Percentiles rank a stretch among this genome's conserved stretches.
Evolutionary conservation across 2,113 vertebrate genomes (phyloP).

Genomic region (Labeo catla): DNA sequence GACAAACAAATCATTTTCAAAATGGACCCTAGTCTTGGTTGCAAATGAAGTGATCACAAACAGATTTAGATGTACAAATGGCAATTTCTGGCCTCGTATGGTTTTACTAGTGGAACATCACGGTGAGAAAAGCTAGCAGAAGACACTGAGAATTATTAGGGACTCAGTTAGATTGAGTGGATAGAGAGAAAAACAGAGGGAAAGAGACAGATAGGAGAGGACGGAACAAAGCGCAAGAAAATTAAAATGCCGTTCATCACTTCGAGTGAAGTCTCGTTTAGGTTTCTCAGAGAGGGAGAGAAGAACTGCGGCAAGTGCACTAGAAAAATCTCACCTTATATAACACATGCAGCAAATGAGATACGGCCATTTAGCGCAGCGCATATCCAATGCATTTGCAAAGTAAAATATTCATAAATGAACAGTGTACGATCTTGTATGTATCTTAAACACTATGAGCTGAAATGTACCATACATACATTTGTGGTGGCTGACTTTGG

Average conservation of each 20-base stretch:
- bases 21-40: not conserved
- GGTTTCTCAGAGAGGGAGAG: conserved; percentile 23
- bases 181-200: conserved; percentile 27
- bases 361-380: not conserved
- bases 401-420: not conserved
- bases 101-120: conserved; percentile 3
- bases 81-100: not conserved
- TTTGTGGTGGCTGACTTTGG: not conserved
- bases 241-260: conserved; percentile 48
- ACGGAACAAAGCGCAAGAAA: conserved; percentile 13
- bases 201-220: conserved; percentile 32
- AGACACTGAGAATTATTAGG: not conserved
- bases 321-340: conserved; percentile 21
- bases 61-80: not conserved
- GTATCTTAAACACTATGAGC: not conserved
- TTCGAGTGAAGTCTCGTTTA: conserved; percentile 38
- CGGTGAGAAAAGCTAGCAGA: not conserved
- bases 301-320: conserved; percentile 27
- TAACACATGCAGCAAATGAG: conserved; percentile 11
- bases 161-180: conserved; percentile 6
- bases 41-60: not conserved
- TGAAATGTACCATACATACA: not conserved
- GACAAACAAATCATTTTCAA: not conserved
- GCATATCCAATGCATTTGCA: not conserved
- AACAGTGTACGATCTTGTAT: not conserved